Evolutionary conservation across 23 tunicate genomes (phyloP).

Genomic region (Styela clava): DNA sequence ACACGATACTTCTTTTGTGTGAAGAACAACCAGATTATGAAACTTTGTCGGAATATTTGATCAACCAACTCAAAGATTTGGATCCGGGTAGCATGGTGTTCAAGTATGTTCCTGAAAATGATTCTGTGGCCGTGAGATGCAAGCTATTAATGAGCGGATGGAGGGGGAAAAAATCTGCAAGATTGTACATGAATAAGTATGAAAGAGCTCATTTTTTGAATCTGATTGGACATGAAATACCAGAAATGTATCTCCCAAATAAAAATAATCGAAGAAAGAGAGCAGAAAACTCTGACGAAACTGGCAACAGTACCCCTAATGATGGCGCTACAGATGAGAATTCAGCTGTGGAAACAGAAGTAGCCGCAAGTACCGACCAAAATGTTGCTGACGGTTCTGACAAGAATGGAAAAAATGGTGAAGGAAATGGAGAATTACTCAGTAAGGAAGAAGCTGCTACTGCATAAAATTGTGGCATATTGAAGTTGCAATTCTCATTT

Average conservation of each 20-base stretch:
- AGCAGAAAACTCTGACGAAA: constrained; percentile 44
- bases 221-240: constrained; percentile 71
- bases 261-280: constrained; percentile 47
- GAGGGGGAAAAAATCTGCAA: constrained; percentile 63
- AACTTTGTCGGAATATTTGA: constrained; percentile 44
- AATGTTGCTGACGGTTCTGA: neutral
- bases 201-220: constrained; percentile 91
- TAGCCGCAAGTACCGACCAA: neutral
- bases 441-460: neutral
- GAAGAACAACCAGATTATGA: constrained; percentile 75
- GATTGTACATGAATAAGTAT: constrained; percentile 69
- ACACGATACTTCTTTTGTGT: constrained; percentile 42
- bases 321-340: neutral
- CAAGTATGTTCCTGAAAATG: constrained; percentile 46
- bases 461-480: neutral
- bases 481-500: no score
- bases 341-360: neutral
- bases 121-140: constrained; percentile 37
- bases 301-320: constrained; percentile 4
- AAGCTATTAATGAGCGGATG: constrained; percentile 82
- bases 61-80: constrained; percentile 31
- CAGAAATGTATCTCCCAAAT: constrained; percentile 68
- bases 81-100: constrained; percentile 79
- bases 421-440: no score
- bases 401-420: no score